phyloP scores from a whole-genome alignment of 2,888 invertebrate genomes.

The Drymonia ruficornis region DNA sequence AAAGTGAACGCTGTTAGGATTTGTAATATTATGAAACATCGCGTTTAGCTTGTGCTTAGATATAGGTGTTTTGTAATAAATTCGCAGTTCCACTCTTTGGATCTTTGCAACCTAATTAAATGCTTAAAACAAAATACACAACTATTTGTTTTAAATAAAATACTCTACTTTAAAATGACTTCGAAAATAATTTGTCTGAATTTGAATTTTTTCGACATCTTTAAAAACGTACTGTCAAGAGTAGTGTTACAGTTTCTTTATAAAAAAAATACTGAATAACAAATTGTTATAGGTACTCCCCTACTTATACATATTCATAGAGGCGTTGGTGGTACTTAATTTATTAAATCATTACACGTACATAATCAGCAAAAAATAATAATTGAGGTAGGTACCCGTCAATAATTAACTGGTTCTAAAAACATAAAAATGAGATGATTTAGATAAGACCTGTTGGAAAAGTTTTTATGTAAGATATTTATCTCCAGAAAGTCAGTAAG shows the following conservation, averaged over 20 bases:
- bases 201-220: no score
- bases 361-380: background rate
- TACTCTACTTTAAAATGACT: no score
- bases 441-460: no score
- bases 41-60: slow-evolving; percentile 33
- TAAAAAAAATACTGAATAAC: no score
- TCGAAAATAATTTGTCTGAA: no score
- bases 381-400: background rate
- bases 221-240: no score
- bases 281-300: background rate
- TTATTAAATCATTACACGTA: background rate
- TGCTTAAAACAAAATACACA: no score
- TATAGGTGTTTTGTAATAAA: slow-evolving; percentile 23
- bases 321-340: background rate
- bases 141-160: no score
- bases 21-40: slow-evolving; percentile 57
- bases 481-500: no score
- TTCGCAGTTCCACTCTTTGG: background rate
- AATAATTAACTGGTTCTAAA: background rate
- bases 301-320: background rate
- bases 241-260: no score
- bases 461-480: no score
- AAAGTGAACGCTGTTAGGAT: slow-evolving; percentile 69
- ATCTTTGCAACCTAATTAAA: no score
- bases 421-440: background rate